Evolutionary conservation across 2,113 vertebrate genomes (phyloP), one percentile per base, ranked within the genome.

Genomic region (Platichthys stellatus): DNA sequence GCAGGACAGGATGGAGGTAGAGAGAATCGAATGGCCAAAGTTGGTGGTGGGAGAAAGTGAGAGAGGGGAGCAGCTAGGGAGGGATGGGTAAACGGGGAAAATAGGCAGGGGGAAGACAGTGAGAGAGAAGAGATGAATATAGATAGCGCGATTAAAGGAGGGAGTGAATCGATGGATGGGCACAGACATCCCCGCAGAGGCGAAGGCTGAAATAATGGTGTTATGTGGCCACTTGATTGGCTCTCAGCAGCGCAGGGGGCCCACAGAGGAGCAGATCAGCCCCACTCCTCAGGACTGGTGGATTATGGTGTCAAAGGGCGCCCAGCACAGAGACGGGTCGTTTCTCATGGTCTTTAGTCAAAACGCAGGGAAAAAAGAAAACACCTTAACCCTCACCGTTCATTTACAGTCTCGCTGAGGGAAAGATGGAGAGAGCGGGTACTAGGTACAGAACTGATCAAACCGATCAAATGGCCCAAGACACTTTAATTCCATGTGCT

Each of bases 171-270:
- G 57, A 90, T 90, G 76, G 72, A 75, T 67, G 78, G 72, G 51
- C 35, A 57, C 86, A 74, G 85, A 86, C 85, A 86, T 58, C 60
- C 62, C 75, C 15, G 59, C 68, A 38, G 78, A 79, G 82, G 79
- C 63, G 28, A 69, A 72, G 69, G 79, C 77, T 86, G 82, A 78
- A 84, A 89, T 92, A 89, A 86, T 78, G 83, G 70, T 74, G 72
- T 71, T 72, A 67, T 86, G 86, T 72, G 70, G 74, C 72, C 20
- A 62, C 26, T 82, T 89, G 80, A 91, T 93, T 89, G 85, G 83
- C 85, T 82, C 65, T 8, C 43, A 76, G 78, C 87, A 73, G 77
- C 82, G 62, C 51, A n/a, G 82, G 78, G 77, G 71, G 4, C 31
- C 47, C 66, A 0, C 71, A 54, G 68, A 77, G 72, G 76, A 80